Evolutionary conservation across 2,888 invertebrate species (phyloP), one percentile per base, ranked within the genome.

Genomic region (Glaucopsyche alexis): DNA sequence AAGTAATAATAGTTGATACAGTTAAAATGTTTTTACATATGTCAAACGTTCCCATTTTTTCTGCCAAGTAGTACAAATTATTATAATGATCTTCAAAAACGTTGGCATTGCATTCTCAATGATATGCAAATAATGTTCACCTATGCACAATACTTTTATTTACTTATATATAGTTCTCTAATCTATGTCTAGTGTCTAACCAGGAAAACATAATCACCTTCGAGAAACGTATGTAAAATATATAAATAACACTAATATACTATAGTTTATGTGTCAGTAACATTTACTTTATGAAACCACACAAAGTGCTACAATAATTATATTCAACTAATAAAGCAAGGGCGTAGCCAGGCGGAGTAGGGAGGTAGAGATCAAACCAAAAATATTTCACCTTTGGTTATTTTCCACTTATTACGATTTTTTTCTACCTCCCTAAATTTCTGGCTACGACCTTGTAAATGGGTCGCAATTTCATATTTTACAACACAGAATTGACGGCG

Each of bases 401-500:
- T 55, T 19, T 16, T 16, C 6, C 19, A 19, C 9, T 11, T 11
- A 7, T 29, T 29, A 29, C 16, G 16, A 11, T 4, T 19, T 11
- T 29, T 29, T 29, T 60, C 19, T 1, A 13, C 14, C 13, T 60
- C 60, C 16, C 6, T 29, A 60, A 5, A 13, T 1, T 13, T 29
- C 60, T 60, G 60, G 29, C 60, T 60, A 38, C 13, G 60, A 11
- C 29, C 60, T 60, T 13, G 55, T 19, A 3, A 60, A 7, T 38
- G 60, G 52, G 50, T 72, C 52, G 72, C 67, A 67, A 66, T 83
- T 81, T 82, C 83, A 71, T 72, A 84, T 87, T 81, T 88, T 91
- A 91, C 88, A 91, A 86, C 87, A 87, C 88, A 87, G 87, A 93
- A 92, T 93, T 93, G 92, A 92, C 92, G 88, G 90, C 86, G 92